Conservation (phyloP, 2,888 invertebrate species). For the Cheilosia pagana region DNA sequence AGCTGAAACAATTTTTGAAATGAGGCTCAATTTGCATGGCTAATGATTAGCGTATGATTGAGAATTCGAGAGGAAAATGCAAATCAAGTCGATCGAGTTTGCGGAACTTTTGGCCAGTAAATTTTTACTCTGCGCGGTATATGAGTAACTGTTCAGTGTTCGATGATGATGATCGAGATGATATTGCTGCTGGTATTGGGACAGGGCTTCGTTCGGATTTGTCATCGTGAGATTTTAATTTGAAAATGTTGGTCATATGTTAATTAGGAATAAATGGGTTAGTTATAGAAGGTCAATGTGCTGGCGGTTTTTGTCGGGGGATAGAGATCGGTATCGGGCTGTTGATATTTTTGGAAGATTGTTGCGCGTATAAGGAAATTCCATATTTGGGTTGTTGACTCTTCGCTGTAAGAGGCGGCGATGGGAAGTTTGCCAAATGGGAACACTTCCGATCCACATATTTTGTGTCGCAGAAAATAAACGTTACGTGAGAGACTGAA, state of each 20-base stretch:
- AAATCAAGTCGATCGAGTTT: slow-evolving; percentile 43
- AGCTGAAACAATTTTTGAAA: slow-evolving; percentile 39
- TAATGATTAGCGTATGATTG: slow-evolving; percentile 60
- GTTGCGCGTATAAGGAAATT: too few relatives aligned
- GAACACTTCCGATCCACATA: too few relatives aligned
- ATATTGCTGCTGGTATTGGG: slow-evolving; percentile 1
- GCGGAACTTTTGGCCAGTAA: slow-evolving; percentile 36
- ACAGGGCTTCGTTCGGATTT: neutral
- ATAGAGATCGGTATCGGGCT: neutral
- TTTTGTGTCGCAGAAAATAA: too few relatives aligned
- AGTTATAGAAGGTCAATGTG: slow-evolving; percentile 56
- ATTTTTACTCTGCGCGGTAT: neutral
- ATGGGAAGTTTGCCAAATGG: too few relatives aligned
- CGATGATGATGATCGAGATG: slow-evolving; percentile 11
- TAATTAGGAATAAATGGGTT: slow-evolving; percentile 60
- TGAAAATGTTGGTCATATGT: slow-evolving; percentile 70
- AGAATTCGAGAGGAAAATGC: slow-evolving; percentile 30
- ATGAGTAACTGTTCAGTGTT: slow-evolving; percentile 30
- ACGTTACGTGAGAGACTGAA: too few relatives aligned
- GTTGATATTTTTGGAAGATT: neutral
- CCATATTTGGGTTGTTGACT: too few relatives aligned
- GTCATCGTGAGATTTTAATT: slow-evolving; percentile 53
- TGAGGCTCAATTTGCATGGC: slow-evolving; percentile 57
- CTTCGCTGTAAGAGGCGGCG: too few relatives aligned
- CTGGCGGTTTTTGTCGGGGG: slow-evolving; percentile 36